Base-by-base conservation (phyloP, 1,140 invertebrate genomes). In the Drosophila malerkotliana region DNA sequence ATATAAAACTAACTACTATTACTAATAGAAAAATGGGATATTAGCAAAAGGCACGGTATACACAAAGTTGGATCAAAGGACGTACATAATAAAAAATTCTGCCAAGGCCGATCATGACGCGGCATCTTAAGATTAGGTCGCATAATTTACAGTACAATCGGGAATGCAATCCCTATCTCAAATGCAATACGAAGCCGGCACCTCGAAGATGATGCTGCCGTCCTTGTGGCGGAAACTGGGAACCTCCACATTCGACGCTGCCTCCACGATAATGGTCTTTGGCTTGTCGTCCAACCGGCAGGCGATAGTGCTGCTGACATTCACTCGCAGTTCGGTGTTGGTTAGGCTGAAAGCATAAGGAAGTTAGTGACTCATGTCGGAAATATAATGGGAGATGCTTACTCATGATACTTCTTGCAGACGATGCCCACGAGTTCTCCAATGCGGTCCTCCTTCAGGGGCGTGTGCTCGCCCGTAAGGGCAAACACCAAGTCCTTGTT, bases 401-500 rank as follows among this genome's bases (percentile, higher is more conserved):
- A 97, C 96, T 95, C 93, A 71, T 93, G 92, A 88, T 95, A 97
- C 83, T 95, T 93, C 63, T 95, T 95, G 62, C 94, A 94, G 1
- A 99, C 91, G 41, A 96, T 93, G 18, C 98, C 98, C 26, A 99
- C 94, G 12, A 98, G 93, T 93, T 99, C 98, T 1, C 98, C 98
- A 30, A 97, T 93, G 55, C 95, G 93, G 79, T 97, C 96, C 56
- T 95, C 94, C 55, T 93, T 94, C n/a, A 92, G 68, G 8, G 72
- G 72, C 4, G 62, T 57, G 18, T 78, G 54, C 67, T 92, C 90
- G 14, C 81, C 82, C 26, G 90, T 79, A 44, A 98, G 92, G 6
- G 96, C 96, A 15, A 98, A 93, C 5, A 99, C 93, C 32, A 99
- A 95, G 81, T 99, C 95, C 92, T 99, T 98, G 92, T 98, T 98